Conservation (phyloP, 2,888 invertebrate genomes). For the Leptopilina syphax region DNA sequence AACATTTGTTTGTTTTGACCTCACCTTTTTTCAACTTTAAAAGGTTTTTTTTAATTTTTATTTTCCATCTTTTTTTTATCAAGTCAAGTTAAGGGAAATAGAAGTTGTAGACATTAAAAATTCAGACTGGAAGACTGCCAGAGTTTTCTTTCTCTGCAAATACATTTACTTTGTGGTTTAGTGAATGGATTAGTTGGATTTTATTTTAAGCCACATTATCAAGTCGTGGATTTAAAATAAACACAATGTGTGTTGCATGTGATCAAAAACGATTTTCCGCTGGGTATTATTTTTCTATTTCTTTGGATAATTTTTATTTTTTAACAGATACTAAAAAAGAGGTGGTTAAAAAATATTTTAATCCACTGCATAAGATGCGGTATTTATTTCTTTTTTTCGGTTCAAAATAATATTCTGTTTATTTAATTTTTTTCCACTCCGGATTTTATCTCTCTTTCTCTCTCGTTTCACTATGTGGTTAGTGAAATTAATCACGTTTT, state of each 20-base stretch:
- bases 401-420: neutral
- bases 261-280: no score
- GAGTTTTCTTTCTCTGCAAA: neutral
- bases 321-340: neutral
- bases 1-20: no score
- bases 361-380: no score
- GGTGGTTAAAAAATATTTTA: no score
- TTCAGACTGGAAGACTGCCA: neutral
- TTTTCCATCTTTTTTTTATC: neutral
- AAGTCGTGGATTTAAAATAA: no score
- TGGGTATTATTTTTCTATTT: no score
- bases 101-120: neutral
- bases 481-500: constrained; percentile 9
- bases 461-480: neutral
- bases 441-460: no score
- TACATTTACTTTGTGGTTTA: neutral
- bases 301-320: no score
- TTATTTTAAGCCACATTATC: no score
- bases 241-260: no score
- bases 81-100: neutral
- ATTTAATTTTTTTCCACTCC: no score
- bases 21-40: no score
- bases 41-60: neutral
- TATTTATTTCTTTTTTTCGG: neutral
- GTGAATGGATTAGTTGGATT: neutral